Conservation (phyloP, 2,797 vertebrate species). For the Xenopus petersii region DNA sequence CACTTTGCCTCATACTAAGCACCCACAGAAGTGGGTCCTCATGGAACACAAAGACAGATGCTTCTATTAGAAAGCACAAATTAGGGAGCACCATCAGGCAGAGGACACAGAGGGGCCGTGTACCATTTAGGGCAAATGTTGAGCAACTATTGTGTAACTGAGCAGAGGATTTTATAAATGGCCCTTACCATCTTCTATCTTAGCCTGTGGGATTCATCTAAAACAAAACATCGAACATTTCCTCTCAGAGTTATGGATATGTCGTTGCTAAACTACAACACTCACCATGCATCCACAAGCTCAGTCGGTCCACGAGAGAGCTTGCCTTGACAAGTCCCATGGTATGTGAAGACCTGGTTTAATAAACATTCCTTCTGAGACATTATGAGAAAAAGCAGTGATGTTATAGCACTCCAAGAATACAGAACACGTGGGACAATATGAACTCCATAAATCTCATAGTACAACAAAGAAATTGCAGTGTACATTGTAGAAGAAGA, state of each 20-base stretch:
- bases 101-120: too few species aligned
- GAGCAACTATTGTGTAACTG: too few species aligned
- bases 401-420: conserved; percentile 16
- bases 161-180: too few species aligned
- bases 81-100: too few species aligned
- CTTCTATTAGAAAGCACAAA: too few species aligned
- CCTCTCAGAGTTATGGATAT: background rate
- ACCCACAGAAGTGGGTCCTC: too few species aligned
- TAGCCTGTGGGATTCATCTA: conserved; percentile 8
- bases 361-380: conserved; percentile 36
- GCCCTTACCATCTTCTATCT: background rate
- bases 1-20: too few species aligned
- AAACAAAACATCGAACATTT: conserved; percentile 24
- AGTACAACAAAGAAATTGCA: conserved; percentile 24
- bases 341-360: conserved; percentile 28
- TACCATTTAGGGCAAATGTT: too few species aligned
- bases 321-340: conserved; percentile 21
- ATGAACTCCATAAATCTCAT: conserved; percentile 39
- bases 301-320: background rate
- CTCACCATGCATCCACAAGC: too few species aligned
- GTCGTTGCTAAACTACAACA: too few species aligned
- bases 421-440: conserved; percentile 27
- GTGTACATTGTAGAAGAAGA: conserved; percentile 12
- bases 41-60: too few species aligned
- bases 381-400: conserved; percentile 32